Percentiles rank a stretch among this genome's conserved stretches.
These are phyloP conservation scores for Gymnodraco acuticeps DNA, from an alignment of 2,797 vertebrate genomes.

Conservation along the genomic window DNA sequence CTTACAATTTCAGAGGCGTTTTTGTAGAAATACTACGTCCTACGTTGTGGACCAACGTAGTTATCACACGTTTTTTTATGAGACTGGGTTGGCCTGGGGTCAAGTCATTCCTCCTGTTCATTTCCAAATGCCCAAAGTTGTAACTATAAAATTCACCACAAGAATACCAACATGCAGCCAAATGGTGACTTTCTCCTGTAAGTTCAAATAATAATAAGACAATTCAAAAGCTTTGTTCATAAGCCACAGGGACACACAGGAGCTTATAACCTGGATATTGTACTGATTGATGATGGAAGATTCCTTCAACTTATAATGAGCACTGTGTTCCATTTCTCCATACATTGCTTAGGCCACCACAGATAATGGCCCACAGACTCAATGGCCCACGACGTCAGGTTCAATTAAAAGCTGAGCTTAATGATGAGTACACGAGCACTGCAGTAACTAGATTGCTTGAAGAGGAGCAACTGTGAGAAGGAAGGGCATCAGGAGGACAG, in stretches of 20 bases:
- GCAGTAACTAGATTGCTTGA: constrained; percentile 32
- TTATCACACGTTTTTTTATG: too few relatives aligned
- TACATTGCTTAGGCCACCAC: constrained; percentile 21
- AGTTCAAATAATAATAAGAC: neutral
- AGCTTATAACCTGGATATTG: constrained; percentile 5
- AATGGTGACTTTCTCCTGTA: neutral
- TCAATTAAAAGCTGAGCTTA: constrained; percentile 55
- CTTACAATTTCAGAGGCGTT: too few relatives aligned
- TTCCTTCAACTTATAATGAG: constrained; percentile 30
- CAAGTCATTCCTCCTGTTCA: constrained; percentile 17
- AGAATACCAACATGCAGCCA: neutral
- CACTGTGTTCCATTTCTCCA: constrained; percentile 30
- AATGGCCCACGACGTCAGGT: constrained; percentile 45
- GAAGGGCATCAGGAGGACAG: constrained; percentile 43
- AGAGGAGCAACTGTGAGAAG: constrained; percentile 22
- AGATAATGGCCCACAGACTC: constrained; percentile 46
- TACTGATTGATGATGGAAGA: neutral
- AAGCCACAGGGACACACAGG: neutral
- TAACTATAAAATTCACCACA: neutral
- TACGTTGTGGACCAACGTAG: too few relatives aligned
- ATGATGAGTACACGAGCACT: constrained; percentile 27
- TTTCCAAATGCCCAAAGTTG: constrained; percentile 7
- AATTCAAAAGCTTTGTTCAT: neutral
- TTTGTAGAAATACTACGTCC: too few relatives aligned
- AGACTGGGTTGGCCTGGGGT: neutral